Evolutionary conservation across 2,797 vertebrate species (phyloP).

Genomic region (Naso thynnoides): DNA sequence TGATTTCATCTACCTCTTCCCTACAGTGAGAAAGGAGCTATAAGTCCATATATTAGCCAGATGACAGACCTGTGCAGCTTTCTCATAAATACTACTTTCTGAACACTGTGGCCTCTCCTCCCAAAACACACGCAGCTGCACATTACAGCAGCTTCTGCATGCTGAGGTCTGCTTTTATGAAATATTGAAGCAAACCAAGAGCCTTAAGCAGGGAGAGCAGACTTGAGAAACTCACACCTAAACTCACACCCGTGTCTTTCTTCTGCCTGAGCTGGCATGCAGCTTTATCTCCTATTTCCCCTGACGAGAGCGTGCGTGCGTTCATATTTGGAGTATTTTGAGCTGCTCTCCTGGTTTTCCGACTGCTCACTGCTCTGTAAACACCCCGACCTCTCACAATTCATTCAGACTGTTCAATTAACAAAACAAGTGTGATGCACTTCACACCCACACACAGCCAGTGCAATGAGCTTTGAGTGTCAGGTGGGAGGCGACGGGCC

Average conservation of each 20-base stretch:
- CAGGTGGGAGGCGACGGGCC: conserved; percentile 27
- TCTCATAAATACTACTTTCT: conserved; percentile 72
- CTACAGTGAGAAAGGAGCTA: conserved; percentile 25
- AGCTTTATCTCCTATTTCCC: conserved; percentile 7
- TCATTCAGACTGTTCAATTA: conserved; percentile 50
- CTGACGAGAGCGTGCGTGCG: not conserved
- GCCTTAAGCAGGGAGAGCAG: conserved; percentile 52
- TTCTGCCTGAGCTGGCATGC: conserved; percentile 1
- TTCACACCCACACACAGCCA: conserved; percentile 30
- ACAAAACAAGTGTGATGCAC: conserved; percentile 27
- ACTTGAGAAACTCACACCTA: conserved; percentile 24
- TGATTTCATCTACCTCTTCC: conserved; percentile 28
- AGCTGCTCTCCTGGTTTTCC: conserved; percentile 10
- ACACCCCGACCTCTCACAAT: conserved; percentile 18
- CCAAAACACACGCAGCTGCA: conserved; percentile 5
- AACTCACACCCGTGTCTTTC: conserved; percentile 10
- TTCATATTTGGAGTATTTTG: not conserved
- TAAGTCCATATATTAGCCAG: conserved; percentile 61
- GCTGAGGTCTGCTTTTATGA: conserved; percentile 43
- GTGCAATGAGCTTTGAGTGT: conserved; percentile 31
- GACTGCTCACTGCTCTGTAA: conserved; percentile 11
- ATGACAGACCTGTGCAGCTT: conserved; percentile 55
- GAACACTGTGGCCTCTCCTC: conserved; percentile 28
- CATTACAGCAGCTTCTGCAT: conserved; percentile 31
- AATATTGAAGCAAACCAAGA: conserved; percentile 70